Percentiles rank a stretch among this genome's conserved stretches.
Evolutionary conservation across 2,888 invertebrate genomes (phyloP).

Genomic region (Flexamia atlantica): DNA sequence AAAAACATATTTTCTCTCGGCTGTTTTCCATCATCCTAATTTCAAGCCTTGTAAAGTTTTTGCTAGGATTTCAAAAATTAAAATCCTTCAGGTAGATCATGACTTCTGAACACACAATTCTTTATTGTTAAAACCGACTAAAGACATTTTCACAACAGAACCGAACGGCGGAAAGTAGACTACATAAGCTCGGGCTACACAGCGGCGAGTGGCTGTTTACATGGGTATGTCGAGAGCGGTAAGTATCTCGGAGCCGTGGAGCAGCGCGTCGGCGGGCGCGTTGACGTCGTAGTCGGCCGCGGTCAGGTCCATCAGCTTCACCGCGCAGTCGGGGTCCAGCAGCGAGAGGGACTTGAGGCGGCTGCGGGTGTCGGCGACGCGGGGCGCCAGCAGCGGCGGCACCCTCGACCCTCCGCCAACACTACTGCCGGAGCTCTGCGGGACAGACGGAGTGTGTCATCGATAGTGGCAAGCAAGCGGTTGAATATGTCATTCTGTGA

Average conservation of each 20-base stretch:
- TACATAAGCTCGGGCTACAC: not conserved
- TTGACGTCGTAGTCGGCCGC: conserved; percentile 78
- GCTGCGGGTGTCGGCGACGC: not conserved
- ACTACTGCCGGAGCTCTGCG: not conserved
- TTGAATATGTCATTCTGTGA: too few species aligned
- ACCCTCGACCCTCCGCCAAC: not conserved
- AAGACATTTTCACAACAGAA: conserved; percentile 13
- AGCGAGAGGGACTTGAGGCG: conserved; percentile 72
- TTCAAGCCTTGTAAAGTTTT: too few species aligned
- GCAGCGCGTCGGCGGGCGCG: conserved; percentile 74
- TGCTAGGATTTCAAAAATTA: too few species aligned
- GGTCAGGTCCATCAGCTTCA: conserved; percentile 76
- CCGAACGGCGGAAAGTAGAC: not conserved
- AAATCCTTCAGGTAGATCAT: not conserved
- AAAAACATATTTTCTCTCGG: too few species aligned
- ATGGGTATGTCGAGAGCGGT: conserved; percentile 74
- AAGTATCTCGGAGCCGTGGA: conserved; percentile 77
- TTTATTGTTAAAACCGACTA: not conserved
- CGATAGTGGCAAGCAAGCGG: too few species aligned
- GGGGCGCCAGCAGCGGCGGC: not conserved
- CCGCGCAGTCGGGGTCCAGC: conserved; percentile 74
- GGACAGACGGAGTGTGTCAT: too few species aligned
- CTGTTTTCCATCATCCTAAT: too few species aligned
- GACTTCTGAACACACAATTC: not conserved
- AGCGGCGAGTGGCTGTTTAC: conserved; percentile 8